Conservation (phyloP, 2,113 vertebrate species). For the Polyodon spathula region DNA sequence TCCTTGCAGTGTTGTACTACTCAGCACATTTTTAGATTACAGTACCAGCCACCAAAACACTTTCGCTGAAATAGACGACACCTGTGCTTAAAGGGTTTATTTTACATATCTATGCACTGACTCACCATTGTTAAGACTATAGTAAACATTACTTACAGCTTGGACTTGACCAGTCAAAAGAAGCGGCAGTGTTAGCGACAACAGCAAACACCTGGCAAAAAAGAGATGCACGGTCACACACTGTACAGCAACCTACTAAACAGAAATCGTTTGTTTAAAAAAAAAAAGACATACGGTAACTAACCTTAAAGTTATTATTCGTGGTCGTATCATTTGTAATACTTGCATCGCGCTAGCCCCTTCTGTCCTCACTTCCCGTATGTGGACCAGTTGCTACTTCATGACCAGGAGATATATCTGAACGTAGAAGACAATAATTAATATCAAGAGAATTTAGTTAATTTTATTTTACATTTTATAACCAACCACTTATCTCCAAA, state of each 20-base stretch:
- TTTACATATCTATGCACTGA: no score
- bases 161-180: conserved; percentile 43
- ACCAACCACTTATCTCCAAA: no score
- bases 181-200: conserved; percentile 39
- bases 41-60: no score
- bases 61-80: no score
- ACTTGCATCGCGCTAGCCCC: conserved; percentile 42
- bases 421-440: no score
- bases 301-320: conserved; percentile 29
- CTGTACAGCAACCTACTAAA: conserved; percentile 8
- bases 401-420: neutral
- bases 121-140: conserved; percentile 7
- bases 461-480: no score
- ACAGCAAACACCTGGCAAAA: conserved; percentile 46
- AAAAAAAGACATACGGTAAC: neutral
- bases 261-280: neutral
- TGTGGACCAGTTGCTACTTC: neutral
- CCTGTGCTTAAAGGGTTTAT: no score
- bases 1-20: no score
- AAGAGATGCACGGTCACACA: no score
- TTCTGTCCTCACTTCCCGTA: conserved; percentile 29
- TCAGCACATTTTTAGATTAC: no score
- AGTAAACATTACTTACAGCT: conserved; percentile 61
- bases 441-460: no score
- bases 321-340: conserved; percentile 21